Percentiles rank a stretch among this genome's conserved stretches.
These are phyloP conservation scores for Xenus cinereus DNA, from an alignment of 2,113 vertebrate genomes.

Conservation along the genomic window DNA sequence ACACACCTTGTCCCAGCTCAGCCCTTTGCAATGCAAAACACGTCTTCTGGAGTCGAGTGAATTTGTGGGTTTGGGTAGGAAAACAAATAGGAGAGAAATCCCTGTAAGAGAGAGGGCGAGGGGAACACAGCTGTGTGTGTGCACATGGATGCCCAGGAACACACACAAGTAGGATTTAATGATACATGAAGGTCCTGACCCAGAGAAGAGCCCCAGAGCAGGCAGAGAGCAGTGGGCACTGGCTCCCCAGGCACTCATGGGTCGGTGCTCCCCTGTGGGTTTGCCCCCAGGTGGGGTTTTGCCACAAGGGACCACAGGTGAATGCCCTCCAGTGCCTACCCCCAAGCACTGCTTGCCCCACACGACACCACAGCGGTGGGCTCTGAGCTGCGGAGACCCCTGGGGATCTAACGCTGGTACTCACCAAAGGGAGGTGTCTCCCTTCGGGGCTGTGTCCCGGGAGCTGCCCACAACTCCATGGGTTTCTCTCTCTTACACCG, in stretches of 20 bases:
- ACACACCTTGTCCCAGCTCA: not conserved
- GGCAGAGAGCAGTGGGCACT: not conserved
- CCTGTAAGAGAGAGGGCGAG: not conserved
- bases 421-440: not conserved
- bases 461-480: not conserved
- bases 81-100: not conserved
- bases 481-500: not conserved
- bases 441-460: not conserved
- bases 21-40: not conserved
- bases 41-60: accelerated
- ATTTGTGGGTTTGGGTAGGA: not conserved
- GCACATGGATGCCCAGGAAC: not conserved
- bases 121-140: not conserved
- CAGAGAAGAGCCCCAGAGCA: not conserved
- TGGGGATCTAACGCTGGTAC: not conserved
- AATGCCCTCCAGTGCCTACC: not conserved
- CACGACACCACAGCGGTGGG: accelerated
- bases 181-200: not conserved
- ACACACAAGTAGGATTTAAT: accelerated
- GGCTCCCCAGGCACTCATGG: not conserved
- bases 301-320: not conserved
- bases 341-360: not conserved
- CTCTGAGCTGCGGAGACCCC: not conserved
- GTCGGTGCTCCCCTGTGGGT: accelerated
- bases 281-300: not conserved